These are phyloP conservation scores for Selene dorsalis DNA, from an alignment of 2,797 vertebrate species.

Conservation along the genomic window DNA sequence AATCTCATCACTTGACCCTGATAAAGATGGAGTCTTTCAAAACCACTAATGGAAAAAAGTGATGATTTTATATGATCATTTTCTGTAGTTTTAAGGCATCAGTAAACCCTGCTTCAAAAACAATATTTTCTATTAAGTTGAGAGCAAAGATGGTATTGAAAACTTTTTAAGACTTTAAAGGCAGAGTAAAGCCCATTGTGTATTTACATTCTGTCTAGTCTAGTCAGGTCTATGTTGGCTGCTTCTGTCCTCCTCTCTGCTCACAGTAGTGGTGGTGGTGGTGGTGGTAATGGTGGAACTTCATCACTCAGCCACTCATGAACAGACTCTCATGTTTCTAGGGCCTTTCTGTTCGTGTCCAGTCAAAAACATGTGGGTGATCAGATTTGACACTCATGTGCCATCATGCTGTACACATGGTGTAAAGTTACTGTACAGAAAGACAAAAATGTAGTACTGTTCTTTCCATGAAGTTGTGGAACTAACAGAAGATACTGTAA, in stretches of 20 bases:
- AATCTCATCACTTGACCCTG: conserved; percentile 7
- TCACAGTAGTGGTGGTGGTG: too few species aligned
- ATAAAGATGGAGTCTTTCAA: conserved; percentile 1
- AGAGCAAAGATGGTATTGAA: too few species aligned
- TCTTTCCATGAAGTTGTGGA: background rate
- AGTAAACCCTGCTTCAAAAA: background rate
- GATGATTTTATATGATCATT: background rate
- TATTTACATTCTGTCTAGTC: too few species aligned
- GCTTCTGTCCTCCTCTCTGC: too few species aligned
- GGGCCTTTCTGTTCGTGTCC: background rate
- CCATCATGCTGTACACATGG: background rate
- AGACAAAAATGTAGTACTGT: background rate
- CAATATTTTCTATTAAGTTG: background rate
- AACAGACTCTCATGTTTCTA: too few species aligned
- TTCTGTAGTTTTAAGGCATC: background rate
- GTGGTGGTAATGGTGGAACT: too few species aligned
- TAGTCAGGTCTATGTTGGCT: too few species aligned
- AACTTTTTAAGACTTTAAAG: background rate
- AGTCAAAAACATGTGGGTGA: background rate
- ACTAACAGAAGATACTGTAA: background rate
- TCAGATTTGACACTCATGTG: background rate
- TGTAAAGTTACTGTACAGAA: background rate
- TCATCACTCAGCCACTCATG: too few species aligned
- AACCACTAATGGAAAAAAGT: background rate
- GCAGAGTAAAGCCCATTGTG: too few species aligned